Evolutionary conservation across 2,113 vertebrate genomes (phyloP), one percentile per base, ranked within the genome.

Genomic region (Nothobranchius kuhntae): DNA sequence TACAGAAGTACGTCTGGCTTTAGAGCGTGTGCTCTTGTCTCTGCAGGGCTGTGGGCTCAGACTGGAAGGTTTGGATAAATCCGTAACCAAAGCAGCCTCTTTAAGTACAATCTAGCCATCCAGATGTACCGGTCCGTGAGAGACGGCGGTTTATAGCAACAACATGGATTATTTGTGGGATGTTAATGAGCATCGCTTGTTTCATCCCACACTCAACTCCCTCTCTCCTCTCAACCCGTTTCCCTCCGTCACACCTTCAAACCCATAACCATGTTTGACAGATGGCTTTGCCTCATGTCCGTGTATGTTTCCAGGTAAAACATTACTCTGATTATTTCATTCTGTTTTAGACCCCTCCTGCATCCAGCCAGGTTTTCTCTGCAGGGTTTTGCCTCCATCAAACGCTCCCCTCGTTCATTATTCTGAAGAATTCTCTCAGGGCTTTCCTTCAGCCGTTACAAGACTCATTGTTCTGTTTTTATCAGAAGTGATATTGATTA

Each of bases 21-120:
- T 24, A 56, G 55, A 54, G 42, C 38, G 15, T 24, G 45, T 44
- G 36, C 11, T 54, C 44, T 53, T 63, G 24, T 68, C 65, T 59
- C 76, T 7, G n/a, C 54, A 68, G 73, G 73, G 57, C 45, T 21
- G 0, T 65, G 36, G 40, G 56, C 42, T 62, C 71, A 12, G 47
- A 55, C 78, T 66, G 61, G 61, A 64, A 83, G 81, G 54, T 59
- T 45, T 52, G 63, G 68, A 72, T 70, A 82, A 80, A 86, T 85
- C 68, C 12, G 80, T 78, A 65, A 59, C 48, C 51, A 50, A 51
- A 72, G 72, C 68, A 60, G 8, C 26, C 40, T 71, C 30, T 73
- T 72, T 60, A 72, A 68, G 65, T 72, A 61, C 52, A 7, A 42
- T 66, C 48, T 69, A 15, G 47, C 58, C 61, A 6, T 36, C 30